A percentile compares a stretch with the other conserved stretches of the same genome.
phyloP scores from a whole-genome alignment of 2,797 vertebrate genomes.

The Staurois parvus region DNA sequence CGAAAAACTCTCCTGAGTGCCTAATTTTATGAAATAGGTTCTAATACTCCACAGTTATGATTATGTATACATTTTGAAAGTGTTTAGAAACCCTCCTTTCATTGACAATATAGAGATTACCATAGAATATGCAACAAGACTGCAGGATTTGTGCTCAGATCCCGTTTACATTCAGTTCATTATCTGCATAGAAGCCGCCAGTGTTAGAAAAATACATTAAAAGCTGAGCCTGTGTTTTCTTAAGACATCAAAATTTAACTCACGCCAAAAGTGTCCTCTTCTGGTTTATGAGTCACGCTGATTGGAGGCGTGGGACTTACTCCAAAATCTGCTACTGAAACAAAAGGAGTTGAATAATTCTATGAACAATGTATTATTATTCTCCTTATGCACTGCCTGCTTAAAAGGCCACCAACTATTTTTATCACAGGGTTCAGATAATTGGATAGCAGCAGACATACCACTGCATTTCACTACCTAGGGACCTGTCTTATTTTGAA shows the following conservation, averaged over 20 bases:
- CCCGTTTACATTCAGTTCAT: conserved; percentile 32
- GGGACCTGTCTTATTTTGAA: conserved; percentile 43
- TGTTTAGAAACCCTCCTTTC: neutral
- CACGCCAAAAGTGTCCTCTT: conserved; percentile 97
- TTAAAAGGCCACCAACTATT: conserved; percentile 60
- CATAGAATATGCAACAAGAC: conserved; percentile 6
- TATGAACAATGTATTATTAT: conserved; percentile 57
- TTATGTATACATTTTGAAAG: neutral
- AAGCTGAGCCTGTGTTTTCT: conserved; percentile 38
- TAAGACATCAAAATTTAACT: conserved; percentile 72
- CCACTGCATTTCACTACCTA: conserved; percentile 19
- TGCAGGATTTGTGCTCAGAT: conserved; percentile 23
- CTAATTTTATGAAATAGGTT: conserved; percentile 4
- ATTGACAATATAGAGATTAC: neutral
- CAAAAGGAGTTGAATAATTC: conserved; percentile 65
- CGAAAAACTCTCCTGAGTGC: neutral
- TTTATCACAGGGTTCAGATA: conserved; percentile 60
- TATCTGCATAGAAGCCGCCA: conserved; percentile 28
- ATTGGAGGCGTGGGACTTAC: conserved; percentile 82
- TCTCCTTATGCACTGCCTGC: conserved; percentile 39
- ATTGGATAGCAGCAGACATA: conserved; percentile 55
- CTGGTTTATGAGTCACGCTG: conserved; percentile 87
- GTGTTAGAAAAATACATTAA: conserved; percentile 32
- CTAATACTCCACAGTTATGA: neutral
- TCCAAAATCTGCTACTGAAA: conserved; percentile 77